Percentiles rank a stretch among this genome's conserved stretches.
These are phyloP conservation scores for Caenorhabditis sp. DNA, from an alignment of 2,888 invertebrate species.

Conservation along the genomic window DNA sequence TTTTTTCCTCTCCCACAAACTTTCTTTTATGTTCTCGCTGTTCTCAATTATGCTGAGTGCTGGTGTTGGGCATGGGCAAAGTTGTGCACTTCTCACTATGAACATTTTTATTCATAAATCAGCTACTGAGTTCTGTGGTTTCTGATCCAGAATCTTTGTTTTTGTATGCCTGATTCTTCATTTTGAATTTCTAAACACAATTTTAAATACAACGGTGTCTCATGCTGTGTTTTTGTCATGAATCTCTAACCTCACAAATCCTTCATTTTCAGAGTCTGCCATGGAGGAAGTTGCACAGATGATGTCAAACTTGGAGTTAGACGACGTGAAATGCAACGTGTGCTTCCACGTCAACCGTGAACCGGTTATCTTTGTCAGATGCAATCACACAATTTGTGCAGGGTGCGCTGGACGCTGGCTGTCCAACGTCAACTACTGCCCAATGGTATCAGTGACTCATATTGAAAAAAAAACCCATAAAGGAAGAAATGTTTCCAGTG, in stretches of 20 bases:
- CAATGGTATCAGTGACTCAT: constrained; percentile 44
- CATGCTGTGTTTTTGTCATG: no score
- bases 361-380: constrained; percentile 16
- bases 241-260: no score
- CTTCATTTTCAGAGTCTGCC: not conserved
- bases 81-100: not conserved
- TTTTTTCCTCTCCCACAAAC: constrained; percentile 5
- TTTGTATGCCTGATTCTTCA: no score
- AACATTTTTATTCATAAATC: not conserved
- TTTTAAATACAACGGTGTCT: no score
- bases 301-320: constrained; percentile 18
- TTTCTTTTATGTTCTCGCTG: constrained; percentile 18
- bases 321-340: constrained; percentile 33
- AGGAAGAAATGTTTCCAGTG: constrained; percentile 37
- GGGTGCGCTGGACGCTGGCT: constrained; percentile 50
- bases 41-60: constrained; percentile 39
- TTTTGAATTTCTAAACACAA: no score
- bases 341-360: constrained; percentile 47
- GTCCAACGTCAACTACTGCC: not conserved
- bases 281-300: constrained; percentile 4
- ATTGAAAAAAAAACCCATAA: no score
- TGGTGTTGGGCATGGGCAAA: not conserved
- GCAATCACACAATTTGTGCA: constrained; percentile 35
- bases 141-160: no score
- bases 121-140: no score